Base-by-base conservation (phyloP, 2,888 invertebrate genomes). In the Phaedon cochleariae region DNA sequence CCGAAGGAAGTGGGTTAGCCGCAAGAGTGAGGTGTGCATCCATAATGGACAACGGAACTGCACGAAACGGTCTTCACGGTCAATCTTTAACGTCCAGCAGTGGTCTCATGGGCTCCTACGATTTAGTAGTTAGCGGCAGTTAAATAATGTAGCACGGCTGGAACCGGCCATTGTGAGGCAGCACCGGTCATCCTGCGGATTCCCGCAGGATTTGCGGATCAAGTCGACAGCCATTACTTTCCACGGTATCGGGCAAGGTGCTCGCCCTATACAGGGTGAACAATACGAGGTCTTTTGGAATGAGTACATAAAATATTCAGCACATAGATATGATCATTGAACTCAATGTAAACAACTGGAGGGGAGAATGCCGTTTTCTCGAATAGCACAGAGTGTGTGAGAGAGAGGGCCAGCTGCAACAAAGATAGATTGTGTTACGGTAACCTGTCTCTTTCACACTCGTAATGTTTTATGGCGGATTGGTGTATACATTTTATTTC, bases 111-210 rank as follows among this genome's bases (percentile, higher is more conserved):
- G 75, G 79, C 69, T 69, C 70, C 74, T 73, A 78, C 81, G 82
- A 83, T 83, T 82, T 82, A 82, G 80, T 80, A 80, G 82, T 82
- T 81, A 82, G 81, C 79, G 77, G 77, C 73, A 79, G 81, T 80
- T 83, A 82, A 83, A 83, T 83, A 83, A 83, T 83, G 82, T 80
- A 83, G 79, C 77, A 79, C 74, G 74, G 76, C 71, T 71, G 69
- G 67, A 71, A 73, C 70, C 72, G 79, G 79, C 78, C 78, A 80
- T 80, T 79, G 80, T 80, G 79, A 77, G 79, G 77, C 79, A 73
- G 76, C 74, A 76, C 77, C 76, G 80, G 81, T 80, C 80, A 80
- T 79, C 79, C 76, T 70, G 77, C 66, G 75, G 74, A 75, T 78
- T 80, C 81, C 79, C 75, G 57, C 49, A 79, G 80, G 81, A 80